Percentiles rank a stretch among this genome's conserved stretches.
Conservation (phyloP, 2,888 invertebrate genomes). For the Dioctria linearis region DNA sequence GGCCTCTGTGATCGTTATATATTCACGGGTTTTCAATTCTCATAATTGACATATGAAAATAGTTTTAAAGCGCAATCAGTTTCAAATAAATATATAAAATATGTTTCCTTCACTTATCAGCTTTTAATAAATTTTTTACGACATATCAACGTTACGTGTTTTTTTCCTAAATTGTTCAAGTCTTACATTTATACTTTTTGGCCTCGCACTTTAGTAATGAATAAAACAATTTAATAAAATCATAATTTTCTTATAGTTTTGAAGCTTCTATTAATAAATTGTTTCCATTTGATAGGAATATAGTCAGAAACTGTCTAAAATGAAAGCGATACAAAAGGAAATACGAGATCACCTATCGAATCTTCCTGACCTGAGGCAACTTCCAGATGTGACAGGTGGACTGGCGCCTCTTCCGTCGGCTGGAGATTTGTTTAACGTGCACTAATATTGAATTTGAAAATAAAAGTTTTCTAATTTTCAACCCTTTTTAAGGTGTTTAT, state of each 20-base stretch:
- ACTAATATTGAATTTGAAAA: slow-evolving; percentile 63
- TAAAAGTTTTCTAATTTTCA: background rate
- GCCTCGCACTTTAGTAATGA: too few species aligned
- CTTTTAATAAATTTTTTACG: too few species aligned
- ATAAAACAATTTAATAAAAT: background rate
- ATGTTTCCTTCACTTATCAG: too few species aligned
- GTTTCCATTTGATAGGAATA: slow-evolving; percentile 82
- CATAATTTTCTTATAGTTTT: background rate
- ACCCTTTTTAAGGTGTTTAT: background rate
- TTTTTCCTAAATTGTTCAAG: too few species aligned
- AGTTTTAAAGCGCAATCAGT: too few species aligned
- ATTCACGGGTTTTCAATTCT: too few species aligned
- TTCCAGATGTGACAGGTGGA: slow-evolving; percentile 94
- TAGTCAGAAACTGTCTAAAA: slow-evolving; percentile 89
- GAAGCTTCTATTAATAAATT: background rate
- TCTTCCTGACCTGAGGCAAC: slow-evolving; percentile 91
- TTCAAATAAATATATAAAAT: too few species aligned
- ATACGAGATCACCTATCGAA: slow-evolving; percentile 94
- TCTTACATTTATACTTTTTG: too few species aligned
- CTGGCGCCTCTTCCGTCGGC: slow-evolving; percentile 95
- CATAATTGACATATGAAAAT: too few species aligned
- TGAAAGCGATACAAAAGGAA: slow-evolving; percentile 88
- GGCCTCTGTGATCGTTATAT: too few species aligned
- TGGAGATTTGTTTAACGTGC: slow-evolving; percentile 91
- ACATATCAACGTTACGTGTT: too few species aligned